These are phyloP conservation scores for Drosophila burlai DNA, from an alignment of 1,140 invertebrate species.

Conservation along the genomic window DNA sequence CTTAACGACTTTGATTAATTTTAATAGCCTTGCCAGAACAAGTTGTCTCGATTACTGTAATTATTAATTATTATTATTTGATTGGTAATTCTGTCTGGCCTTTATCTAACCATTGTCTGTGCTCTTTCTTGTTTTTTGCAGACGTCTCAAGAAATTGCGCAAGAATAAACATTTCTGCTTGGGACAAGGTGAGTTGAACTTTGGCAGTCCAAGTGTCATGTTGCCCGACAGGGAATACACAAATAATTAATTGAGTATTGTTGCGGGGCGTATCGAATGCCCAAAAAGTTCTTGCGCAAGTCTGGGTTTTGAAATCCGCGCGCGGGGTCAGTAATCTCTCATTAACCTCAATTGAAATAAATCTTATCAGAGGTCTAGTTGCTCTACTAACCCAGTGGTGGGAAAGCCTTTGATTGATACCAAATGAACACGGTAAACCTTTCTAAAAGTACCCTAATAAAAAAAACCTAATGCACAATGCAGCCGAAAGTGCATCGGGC, in stretches of 20 bases:
- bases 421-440: slow-evolving; percentile 25
- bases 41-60: slow-evolving; percentile 49
- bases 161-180: slow-evolving; percentile 61
- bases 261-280: slow-evolving; percentile 65
- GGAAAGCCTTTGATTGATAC: slow-evolving; percentile 31
- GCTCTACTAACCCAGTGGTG: slow-evolving; percentile 39
- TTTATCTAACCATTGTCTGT: slow-evolving; percentile 55
- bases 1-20: slow-evolving; percentile 69
- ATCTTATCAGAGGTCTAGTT: slow-evolving; percentile 25
- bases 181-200: slow-evolving; percentile 73
- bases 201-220: slow-evolving; percentile 29
- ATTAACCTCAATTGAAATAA: slow-evolving; percentile 6
- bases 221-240: slow-evolving; percentile 27
- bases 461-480: slow-evolving; percentile 30
- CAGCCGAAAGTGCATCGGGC: slow-evolving; percentile 38
- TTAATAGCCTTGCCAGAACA: slow-evolving; percentile 52
- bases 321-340: slow-evolving; percentile 31
- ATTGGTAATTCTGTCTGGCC: slow-evolving; percentile 55
- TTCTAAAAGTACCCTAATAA: background rate
- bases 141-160: slow-evolving; percentile 63
- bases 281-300: slow-evolving; percentile 48
- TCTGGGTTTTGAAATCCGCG: slow-evolving; percentile 23
- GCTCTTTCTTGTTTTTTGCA: slow-evolving; percentile 51
- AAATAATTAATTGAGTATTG: slow-evolving; percentile 65
- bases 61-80: slow-evolving; percentile 50